A percentile compares a stretch with the other conserved stretches of the same genome.
Conservation (phyloP, 2,113 vertebrate species). For the Etheostoma spectabile region DNA sequence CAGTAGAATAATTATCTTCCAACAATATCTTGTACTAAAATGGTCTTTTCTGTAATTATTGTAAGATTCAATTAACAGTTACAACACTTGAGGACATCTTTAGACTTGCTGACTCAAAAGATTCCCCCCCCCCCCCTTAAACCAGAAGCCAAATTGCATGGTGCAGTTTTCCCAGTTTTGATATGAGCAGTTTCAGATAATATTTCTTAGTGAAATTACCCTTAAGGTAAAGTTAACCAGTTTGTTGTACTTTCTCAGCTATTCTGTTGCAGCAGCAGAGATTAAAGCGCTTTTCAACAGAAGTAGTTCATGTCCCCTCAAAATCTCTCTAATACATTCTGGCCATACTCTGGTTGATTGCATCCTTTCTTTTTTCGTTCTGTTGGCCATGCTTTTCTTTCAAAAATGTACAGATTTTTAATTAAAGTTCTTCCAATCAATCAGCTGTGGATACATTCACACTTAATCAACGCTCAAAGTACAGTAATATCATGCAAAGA, state of each 20-base stretch:
- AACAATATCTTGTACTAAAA: neutral
- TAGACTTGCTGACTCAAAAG: constrained; percentile 33
- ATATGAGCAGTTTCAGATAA: constrained; percentile 31
- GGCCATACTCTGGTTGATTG: constrained; percentile 24
- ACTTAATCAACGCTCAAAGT: constrained; percentile 5
- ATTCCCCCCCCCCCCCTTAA: neutral
- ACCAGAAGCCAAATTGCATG: constrained; percentile 17
- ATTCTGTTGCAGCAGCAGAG: constrained; percentile 20
- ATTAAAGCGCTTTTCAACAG: constrained; percentile 25
- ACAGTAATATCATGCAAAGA: constrained; percentile 49
- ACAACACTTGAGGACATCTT: constrained; percentile 20
- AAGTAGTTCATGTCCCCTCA: neutral
- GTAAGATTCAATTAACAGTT: constrained; percentile 36
- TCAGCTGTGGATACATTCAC: constrained; percentile 16
- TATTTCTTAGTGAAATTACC: constrained; percentile 36
- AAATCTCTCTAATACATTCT: constrained; percentile 18
- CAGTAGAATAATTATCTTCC: neutral
- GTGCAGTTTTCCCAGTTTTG: constrained; percentile 11
- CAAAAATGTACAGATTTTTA: constrained; percentile 35
- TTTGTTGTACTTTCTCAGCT: constrained; percentile 33
- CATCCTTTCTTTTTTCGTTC: neutral
- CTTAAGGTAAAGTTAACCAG: constrained; percentile 53
- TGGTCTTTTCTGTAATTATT: constrained; percentile 4
- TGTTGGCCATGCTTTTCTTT: neutral
- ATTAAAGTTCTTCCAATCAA: constrained; percentile 49